Percentiles rank a stretch among this genome's conserved stretches.
Evolutionary conservation across 2,888 invertebrate genomes (phyloP).

Genomic region (Subacronicta megacephala): DNA sequence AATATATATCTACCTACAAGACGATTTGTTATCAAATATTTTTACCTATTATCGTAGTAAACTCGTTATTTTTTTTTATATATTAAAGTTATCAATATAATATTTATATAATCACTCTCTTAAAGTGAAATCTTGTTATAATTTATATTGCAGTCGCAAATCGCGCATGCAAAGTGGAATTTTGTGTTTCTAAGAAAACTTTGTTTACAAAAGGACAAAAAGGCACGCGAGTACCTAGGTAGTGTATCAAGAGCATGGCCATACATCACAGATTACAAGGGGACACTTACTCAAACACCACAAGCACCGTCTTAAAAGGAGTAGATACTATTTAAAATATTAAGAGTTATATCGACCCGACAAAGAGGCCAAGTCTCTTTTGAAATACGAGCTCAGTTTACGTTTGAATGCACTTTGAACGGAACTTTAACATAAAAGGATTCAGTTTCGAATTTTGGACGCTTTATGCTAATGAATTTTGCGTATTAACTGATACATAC

Average conservation of each 20-base stretch:
- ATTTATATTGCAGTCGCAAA: conserved; percentile 12
- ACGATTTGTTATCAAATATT: too few relatives aligned
- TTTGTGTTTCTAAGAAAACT: conserved; percentile 40
- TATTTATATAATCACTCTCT: background rate
- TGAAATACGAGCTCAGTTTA: conserved; percentile 56
- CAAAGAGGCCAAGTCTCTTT: conserved; percentile 49
- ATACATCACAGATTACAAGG: conserved; percentile 67
- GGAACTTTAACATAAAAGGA: conserved; percentile 35
- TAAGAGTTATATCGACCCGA: conserved; percentile 50
- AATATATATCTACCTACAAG: too few relatives aligned
- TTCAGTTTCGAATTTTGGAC: conserved; percentile 29
- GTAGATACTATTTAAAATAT: conserved; percentile 61
- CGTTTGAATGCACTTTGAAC: conserved; percentile 40
- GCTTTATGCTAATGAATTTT: conserved; percentile 35
- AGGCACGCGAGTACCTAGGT: conserved; percentile 43
- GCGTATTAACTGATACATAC: conserved; percentile 15
- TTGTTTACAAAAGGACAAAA: conserved; percentile 36
- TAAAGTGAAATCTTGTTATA: background rate
- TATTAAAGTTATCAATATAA: background rate
- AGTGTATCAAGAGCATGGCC: conserved; percentile 56
- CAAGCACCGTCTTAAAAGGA: conserved; percentile 61
- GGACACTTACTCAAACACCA: conserved; percentile 67
- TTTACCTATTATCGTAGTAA: too few relatives aligned
- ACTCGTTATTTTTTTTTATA: too few relatives aligned
- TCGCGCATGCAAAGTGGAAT: conserved; percentile 31